Evolutionary conservation across 2,113 vertebrate genomes (phyloP), one percentile per base, ranked within the genome.

Genomic region (Lycaon pictus): DNA sequence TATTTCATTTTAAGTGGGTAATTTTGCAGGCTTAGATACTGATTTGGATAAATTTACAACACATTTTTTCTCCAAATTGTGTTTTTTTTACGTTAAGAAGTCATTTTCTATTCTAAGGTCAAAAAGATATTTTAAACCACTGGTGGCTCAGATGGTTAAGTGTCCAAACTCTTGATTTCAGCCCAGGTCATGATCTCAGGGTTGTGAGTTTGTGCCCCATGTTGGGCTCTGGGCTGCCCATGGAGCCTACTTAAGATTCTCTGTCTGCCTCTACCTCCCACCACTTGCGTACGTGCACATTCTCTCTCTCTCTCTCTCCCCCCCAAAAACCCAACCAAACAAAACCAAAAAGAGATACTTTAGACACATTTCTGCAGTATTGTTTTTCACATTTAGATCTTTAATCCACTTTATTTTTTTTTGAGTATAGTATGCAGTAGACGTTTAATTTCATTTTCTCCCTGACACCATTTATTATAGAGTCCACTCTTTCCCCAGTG

Each of bases 21-120:
- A 69, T 81, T 93, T 81, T 90, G 3, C 15, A 85, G 25, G 5
- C 37, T 63, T 93, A 27, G 6, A 5, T 88, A 69, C 22, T 11
- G 17, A 56, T 19, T 3, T 69, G 25, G 53, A 77, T 11, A 67
- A 72, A 65, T 93, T 80, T 85, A 81, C 48, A 53, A 79, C n/a
- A 76, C 5, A 1, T 72, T 55, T 69, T 5, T 4, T 12, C 43
- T 9, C 53, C 9, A 72, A 86, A 90, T 69, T 1, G 15, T 85
- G 11, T 12, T 92, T 95, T 65, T 95, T 65, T 69, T 43, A 16
- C 63, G 71, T 96, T 93, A 85, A 91, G 85, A 96, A 93, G 32
- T 90, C 10, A 88, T 87, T 88, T 97, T 60, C n/a, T 85, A 81
- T 29, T 71, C 25, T 77, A 10, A 56, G 27, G 17, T 97, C 10